Base-by-base conservation (phyloP, 23 tunicate genomes). In the Ciona savignyi region DNA sequence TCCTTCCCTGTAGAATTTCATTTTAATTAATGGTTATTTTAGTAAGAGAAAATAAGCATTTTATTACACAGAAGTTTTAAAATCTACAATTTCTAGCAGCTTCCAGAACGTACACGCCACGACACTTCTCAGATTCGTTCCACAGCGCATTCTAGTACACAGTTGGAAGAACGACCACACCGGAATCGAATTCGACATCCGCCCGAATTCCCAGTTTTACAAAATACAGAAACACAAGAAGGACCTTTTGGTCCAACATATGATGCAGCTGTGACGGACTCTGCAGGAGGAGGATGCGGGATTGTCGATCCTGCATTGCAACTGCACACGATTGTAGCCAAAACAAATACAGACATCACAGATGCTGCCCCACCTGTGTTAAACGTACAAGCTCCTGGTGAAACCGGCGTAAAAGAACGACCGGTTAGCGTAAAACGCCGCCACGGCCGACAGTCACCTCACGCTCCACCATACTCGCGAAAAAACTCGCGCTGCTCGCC, bases 371-470 rank as follows among this genome's bases (percentile, higher is more conserved):
- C 70, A 66, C 30, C 31, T 4, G 70, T 66, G 1, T 29, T 66
- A 66, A 66, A 66, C 70, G 51, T 24, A 21, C 25, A 27, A 20
- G 6, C 51, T 25, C 29, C 24, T 70, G 29, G 56, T 33, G 1
- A 20, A 70, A 60, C 23, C 51, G 19, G 27, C 6, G 74, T 32
- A 19, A 28, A 68, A 4, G 35, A 23, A 27, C 74, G 33, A 69
- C 27, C 82, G 3, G 74, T 27, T 29, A 6, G 60, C 25, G 66
- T 49, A 6, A 82, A 82, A 35, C 80, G 87, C 28, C 68, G 87
- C 25, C 87, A 82, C 72, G 87, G 87, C 21, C 42, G 80, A 11
- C 11, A 61, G 29, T 82, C 87, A 20, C 87, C 87, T 1, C 87
- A 75, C 69, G 20, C 71, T 1, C 87, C 75, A 51, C 87, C 87